Evolutionary conservation across 2,113 vertebrate species (phyloP), one percentile per base, ranked within the genome.

Genomic region (Chroicocephalus ridibundus): DNA sequence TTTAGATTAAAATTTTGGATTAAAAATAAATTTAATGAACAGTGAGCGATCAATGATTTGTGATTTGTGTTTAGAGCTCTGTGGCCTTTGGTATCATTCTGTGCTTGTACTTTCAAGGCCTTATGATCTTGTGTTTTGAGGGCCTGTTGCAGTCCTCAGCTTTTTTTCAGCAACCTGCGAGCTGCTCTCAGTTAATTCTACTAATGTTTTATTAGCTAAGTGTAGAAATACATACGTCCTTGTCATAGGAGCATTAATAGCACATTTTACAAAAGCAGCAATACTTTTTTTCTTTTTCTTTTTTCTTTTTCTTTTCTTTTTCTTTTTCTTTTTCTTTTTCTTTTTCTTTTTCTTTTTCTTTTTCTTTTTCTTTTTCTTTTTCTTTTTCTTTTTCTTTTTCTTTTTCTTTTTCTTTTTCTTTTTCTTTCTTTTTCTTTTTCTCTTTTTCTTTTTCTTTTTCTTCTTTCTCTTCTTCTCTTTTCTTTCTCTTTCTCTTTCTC

Each of bases 141-240:
- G 5, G 2, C 4, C 11, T 6, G 3, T 18, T 58, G 40, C 32
- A 66, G 26, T 7, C 3, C 36, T 70, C 14, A 47, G 40, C 1
- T 24, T 27, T 70, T 71, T 51, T n/a, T 25, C 57, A 86, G 15
- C 31, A 68, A 26, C 13, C 3, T 75, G 31, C 24, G 62, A 44
- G 15, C 1, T 26, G 13, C 31, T 62, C 10, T 58, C 26, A 65
- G 24, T 57, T 82, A 57, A 57, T 51, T 8, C 7, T 82, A 70
- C 5, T 16, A 40, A 32, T 13, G 9, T 74, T 86, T 62, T 62
- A 27, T n/a, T 42, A 84, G 9, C 10, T 85, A 21, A 61, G 10
- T 5, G 10, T 25, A 82, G 21, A 21, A 38, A 31, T 62, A 52
- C 31, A 24, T 26, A 20, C 3, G n/a, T 58, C 15, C 15, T 44